Evolutionary conservation across 2,888 invertebrate genomes (phyloP), one percentile per base, ranked within the genome.

Genomic region (Chrysopilus asiliformis): DNA sequence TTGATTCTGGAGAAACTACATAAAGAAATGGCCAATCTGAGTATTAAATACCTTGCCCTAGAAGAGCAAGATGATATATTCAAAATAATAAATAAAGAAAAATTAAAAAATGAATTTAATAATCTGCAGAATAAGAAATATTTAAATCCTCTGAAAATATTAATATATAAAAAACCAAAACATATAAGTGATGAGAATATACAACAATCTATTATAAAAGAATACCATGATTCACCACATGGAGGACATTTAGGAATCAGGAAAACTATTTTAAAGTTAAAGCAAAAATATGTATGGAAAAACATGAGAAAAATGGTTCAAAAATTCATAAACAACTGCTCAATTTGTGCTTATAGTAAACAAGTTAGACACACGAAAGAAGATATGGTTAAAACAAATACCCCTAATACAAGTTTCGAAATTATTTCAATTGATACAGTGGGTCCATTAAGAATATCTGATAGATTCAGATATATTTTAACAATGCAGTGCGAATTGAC

Each of bases 351-450:
- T n/a, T n/a, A n/a, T n/a, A n/a, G n/a, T n/a, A n/a, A n/a, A n/a
- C n/a, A n/a, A 13, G 37, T 31, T 13, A 39, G 12, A 24, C 38
- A 42, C 10, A 33, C 28, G 4, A 39, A 41, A 41, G 35, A 43
- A 36, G 34, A 19, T 17, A 12, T 34, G 6, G 3, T 31, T 28
- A 34, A 38, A 32, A 42, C 43, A 26, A 32, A 42, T 18, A 38
- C 36, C 24, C 40, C 40, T 17, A 31, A 13, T 4, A 32, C 24
- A 35, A 34, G 38, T 35, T 42, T 40, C 36, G 40, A 40, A 31
- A 34, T 29, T 14, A 34, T 44, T 15, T 24, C 34, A 4, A 29
- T 36, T 14, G 42, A 40, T 14, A 41, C 36, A 19, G 32, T 43
- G 1, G 32, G 40, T 12, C 37, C 37, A 10, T 7, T 33, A n/a